Base-by-base conservation (phyloP, 2,888 invertebrate species). In the Camponotus fellah region DNA sequence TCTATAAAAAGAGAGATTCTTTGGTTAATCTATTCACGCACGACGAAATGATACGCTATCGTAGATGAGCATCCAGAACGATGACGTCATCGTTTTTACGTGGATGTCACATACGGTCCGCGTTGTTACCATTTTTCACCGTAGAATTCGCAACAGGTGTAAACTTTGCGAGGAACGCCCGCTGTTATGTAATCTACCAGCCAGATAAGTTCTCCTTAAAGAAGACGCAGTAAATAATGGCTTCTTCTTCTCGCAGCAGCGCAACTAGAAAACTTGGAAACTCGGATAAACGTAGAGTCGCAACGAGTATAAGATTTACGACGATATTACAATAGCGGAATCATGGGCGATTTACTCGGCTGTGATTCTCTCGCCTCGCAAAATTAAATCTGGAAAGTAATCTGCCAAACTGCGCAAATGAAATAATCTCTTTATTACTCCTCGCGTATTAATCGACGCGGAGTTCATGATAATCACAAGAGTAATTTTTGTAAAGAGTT, bases 141-240 rank as follows among this genome's bases (percentile, higher is more conserved):
- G 89, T 80, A 74, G 56, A 49, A 64, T 64, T 86, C 34, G 88
- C 88, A 88, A 88, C 88, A 88, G 88, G 88, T 88, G 89, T 66
- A 81, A 60, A 74, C 60, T 56, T 77, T 14, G 43, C 72, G 75
- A 60, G 65, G 79, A 80, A 80, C 79, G 79, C 79, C 79, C 72
- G 79, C 66, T 80, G 66, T 79, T 66, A 79, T 80, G 79, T 68
- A 80, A 83, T 82, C 81, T 76, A 76, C 81, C 62, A 56, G n/a
- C 53, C 56, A 64, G 79, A 83, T 75, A 69, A 74, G 68, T 69
- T 83, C 72, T 69, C 40, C 62, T 79, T 83, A 66, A 77, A 85
- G 79, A 80, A 62, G 79, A 80, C 79, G 79, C 79, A 60, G 79
- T 80, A 80, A 80, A 80, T 80, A 72, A 80, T 80, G 79, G 74